Conservation (phyloP, 2,888 invertebrate species). For the Exephanes ischioxanthus region DNA sequence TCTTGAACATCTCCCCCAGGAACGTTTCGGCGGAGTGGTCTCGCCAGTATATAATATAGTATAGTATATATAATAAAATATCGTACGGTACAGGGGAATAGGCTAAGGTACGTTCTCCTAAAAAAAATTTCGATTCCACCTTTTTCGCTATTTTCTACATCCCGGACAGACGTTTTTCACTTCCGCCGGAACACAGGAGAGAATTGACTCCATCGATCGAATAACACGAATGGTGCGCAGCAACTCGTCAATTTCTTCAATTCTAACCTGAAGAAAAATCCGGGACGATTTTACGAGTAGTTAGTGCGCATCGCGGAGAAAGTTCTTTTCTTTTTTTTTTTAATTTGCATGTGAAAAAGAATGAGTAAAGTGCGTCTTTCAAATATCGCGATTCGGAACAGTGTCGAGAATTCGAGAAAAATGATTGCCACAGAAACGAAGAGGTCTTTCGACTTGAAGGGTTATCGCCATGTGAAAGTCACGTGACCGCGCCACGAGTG, state of each 20-base stretch:
- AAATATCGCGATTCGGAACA: not conserved
- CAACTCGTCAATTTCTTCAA: not conserved
- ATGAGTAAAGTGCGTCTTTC: not conserved
- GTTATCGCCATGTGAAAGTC: not conserved
- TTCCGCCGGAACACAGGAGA: slow-evolving; percentile 30
- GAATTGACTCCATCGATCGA: slow-evolving; percentile 6
- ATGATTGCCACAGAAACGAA: not conserved
- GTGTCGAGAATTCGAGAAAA: not conserved
- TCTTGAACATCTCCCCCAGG: slow-evolving; percentile 69
- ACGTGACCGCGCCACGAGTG: too few relatives aligned
- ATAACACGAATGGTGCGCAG: slow-evolving; percentile 20
- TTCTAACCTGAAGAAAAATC: not conserved
- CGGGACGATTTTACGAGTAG: not conserved
- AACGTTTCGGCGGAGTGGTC: slow-evolving; percentile 62
- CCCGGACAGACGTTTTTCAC: slow-evolving; percentile 45
- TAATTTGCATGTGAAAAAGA: not conserved
- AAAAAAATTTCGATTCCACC: not conserved
- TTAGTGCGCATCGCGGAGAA: not conserved
- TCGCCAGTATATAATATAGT: slow-evolving; percentile 33
- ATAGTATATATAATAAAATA: slow-evolving; percentile 24
- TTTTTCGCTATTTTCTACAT: slow-evolving; percentile 26
- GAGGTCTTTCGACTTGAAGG: not conserved
- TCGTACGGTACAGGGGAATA: slow-evolving; percentile 33
- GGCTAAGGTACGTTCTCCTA: slow-evolving; percentile 5
- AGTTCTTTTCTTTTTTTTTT: too few relatives aligned